Base-by-base conservation (phyloP, 1,140 invertebrate species). In the Coptotermes formosanus region DNA sequence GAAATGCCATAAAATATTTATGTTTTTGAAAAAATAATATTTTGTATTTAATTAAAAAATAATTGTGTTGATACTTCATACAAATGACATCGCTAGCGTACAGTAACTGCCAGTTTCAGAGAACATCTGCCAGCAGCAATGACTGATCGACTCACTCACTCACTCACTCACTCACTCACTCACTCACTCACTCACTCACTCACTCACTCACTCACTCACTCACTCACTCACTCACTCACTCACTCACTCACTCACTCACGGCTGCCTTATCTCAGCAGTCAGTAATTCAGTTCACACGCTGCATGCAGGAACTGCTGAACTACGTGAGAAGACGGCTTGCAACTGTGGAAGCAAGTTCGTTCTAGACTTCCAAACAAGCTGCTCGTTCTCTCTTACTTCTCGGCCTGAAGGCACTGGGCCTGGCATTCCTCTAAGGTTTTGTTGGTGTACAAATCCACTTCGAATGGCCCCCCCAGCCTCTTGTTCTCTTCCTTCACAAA, bases 401-500 rank as follows among this genome's bases (percentile, higher is more conserved):
- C 95, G 48, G 95, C 95, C 83, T 95, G 91, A 38, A 96, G 91
- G 89, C 96, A 96, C 91, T 96, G 94, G 3, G 94, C 93, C 89
- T 96, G 96, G 89, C 96, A 97, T 91, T 97, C 96, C 87, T 96
- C 94, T 82, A 97, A 90, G 3, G 96, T 97, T 88, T 97, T 93
- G 89, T 97, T 97, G 25, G 94, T 95, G 88, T 96, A 96, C 45
- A 97, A 94, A 88, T 97, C 96, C 25, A 96, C 95, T 91, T 97
- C 96, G 89, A 97, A 97, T 38, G 96, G 96, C 44, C 96, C 96
- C 48, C 95, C 95, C 14, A 97, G 92, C n/a, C 96, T 92, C 90
- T 96, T 97, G 89, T 97, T 97, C 90, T 96, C 96, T 92, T 97
- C 96, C 91, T 97, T 97, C 32, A 97, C 95, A 89, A 97, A 97